Conservation (phyloP, 2,113 vertebrate species). For the Merops nubicus region DNA sequence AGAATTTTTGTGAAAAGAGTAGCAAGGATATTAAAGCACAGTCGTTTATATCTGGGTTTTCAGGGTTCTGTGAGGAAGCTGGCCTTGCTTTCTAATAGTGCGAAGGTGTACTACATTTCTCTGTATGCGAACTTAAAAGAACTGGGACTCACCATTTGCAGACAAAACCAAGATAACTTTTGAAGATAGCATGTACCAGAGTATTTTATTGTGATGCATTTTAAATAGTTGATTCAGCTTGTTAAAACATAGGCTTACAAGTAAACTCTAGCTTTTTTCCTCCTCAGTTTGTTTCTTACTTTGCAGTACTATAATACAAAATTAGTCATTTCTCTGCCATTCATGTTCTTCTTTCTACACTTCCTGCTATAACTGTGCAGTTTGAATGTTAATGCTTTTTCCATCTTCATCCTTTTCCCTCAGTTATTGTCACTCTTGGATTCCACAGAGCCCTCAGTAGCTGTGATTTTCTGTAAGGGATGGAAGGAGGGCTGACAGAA, state of each 20-base stretch:
- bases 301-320: not conserved
- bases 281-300: not conserved
- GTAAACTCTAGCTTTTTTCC: not conserved
- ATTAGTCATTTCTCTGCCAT: not conserved
- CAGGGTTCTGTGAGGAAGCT: not conserved
- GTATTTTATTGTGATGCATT: not conserved
- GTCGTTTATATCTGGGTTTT: not conserved
- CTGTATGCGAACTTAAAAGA: not conserved
- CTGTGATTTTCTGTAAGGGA: not conserved
- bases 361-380: not conserved
- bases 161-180: not conserved
- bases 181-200: not conserved
- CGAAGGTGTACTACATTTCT: not conserved
- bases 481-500: not conserved
- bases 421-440: not conserved
- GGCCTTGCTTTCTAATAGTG: not conserved
- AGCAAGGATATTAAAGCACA: not conserved
- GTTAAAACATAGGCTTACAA: not conserved
- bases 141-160: not conserved
- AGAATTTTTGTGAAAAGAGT: not conserved
- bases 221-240: not conserved
- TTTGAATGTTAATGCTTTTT: not conserved
- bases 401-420: not conserved
- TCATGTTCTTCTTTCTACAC: not conserved
- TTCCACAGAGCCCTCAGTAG: not conserved